Conservation (phyloP, 2,888 invertebrate species). For the Campopleginae sp. region DNA sequence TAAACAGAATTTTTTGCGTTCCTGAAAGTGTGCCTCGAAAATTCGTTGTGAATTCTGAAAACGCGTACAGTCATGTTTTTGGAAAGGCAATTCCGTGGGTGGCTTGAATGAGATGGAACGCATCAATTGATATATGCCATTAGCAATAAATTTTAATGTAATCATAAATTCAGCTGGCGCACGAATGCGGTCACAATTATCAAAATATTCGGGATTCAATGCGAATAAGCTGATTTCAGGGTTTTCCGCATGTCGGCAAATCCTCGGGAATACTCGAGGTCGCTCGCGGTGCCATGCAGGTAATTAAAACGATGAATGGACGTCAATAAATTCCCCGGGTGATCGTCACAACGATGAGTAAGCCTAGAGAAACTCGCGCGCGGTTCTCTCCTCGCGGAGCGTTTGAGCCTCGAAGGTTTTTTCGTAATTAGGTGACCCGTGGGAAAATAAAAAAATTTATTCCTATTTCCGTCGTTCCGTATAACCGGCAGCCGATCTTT, state of each 20-base stretch:
- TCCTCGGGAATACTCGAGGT: slow-evolving; percentile 71
- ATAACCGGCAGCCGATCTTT: not conserved
- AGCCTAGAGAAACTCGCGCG: slow-evolving; percentile 17
- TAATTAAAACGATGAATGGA: slow-evolving; percentile 78
- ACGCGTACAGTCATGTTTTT: not conserved
- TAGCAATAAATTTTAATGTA: slow-evolving; percentile 4
- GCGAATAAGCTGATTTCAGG: not conserved
- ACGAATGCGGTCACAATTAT: not conserved
- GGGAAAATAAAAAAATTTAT: slow-evolving; percentile 59
- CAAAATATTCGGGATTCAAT: not conserved
- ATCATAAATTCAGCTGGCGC: not conserved
- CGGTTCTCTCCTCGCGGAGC: slow-evolving; percentile 4
- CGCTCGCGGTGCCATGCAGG: slow-evolving; percentile 70
- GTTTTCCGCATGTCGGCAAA: slow-evolving; percentile 14
- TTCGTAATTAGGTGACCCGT: slow-evolving; percentile 55
- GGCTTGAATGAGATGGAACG: not conserved
- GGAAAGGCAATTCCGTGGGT: not conserved
- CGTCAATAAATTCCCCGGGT: slow-evolving; percentile 77
- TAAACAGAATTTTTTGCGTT: not conserved
- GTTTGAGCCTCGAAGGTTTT: slow-evolving; percentile 31
- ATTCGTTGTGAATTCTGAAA: not conserved
- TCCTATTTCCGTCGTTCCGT: not conserved
- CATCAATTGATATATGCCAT: not conserved
- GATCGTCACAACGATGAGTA: slow-evolving; percentile 57
- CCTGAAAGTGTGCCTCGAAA: not conserved